A percentile compares a stretch with the other conserved stretches of the same genome.
phyloP scores from a whole-genome alignment of 1,140 invertebrate species.

The Triops cancriformis region DNA sequence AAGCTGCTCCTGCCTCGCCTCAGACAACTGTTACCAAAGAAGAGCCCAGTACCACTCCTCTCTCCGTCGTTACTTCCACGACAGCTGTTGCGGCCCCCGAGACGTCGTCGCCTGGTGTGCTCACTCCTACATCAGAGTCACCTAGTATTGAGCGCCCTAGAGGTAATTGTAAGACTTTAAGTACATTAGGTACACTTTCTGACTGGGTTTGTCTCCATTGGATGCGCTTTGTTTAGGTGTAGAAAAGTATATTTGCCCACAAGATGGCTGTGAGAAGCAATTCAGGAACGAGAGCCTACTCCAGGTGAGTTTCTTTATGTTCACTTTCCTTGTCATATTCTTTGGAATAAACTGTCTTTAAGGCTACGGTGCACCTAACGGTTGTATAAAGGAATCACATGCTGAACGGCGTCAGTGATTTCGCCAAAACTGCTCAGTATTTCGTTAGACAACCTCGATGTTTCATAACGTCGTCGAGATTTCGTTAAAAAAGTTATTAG shows the following conservation, averaged over 20 bases:
- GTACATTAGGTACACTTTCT: conserved; percentile 23
- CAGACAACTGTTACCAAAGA: not conserved
- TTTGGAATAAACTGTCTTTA: too few species aligned
- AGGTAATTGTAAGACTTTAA: not conserved
- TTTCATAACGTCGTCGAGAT: too few species aligned
- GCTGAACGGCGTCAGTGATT: too few species aligned
- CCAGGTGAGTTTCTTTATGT: conserved; percentile 40
- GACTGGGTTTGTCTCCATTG: not conserved
- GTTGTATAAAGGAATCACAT: too few species aligned
- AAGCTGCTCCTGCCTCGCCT: not conserved
- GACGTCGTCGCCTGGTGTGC: not conserved
- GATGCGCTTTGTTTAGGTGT: not conserved
- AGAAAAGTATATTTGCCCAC: conserved; percentile 55
- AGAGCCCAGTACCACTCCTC: not conserved
- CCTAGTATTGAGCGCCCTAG: not conserved
- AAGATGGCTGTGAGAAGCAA: conserved; percentile 71
- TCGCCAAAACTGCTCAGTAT: too few species aligned
- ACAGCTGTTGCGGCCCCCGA: not conserved
- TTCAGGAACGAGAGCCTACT: conserved; percentile 82
- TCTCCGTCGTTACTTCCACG: not conserved
- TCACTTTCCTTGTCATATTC: not conserved
- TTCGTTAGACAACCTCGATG: too few species aligned
- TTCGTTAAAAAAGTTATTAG: too few species aligned
- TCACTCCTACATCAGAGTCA: not conserved
- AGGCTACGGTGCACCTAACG: too few species aligned